Evolutionary conservation across 2,797 vertebrate species (phyloP).

Genomic region (Acipenser oxyrinchus): DNA sequence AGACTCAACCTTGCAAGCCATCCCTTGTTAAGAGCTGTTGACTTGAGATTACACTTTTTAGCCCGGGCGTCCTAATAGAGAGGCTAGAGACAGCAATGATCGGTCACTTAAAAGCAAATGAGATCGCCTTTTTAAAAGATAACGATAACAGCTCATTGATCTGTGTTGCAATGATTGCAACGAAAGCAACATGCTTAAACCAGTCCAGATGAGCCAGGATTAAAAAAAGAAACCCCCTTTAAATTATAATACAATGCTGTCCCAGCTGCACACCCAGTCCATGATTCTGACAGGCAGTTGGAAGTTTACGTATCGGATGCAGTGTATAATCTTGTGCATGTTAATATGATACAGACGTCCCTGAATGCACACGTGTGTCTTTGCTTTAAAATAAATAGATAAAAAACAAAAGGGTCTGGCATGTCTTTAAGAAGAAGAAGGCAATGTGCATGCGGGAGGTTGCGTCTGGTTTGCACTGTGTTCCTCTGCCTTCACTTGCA

Average conservation of each 20-base stretch:
- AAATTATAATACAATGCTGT: no score
- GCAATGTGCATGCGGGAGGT: conserved; percentile 66
- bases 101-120: conserved; percentile 45
- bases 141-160: conserved; percentile 41
- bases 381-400: conserved; percentile 12
- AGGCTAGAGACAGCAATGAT: conserved; percentile 34
- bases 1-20: no score
- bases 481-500: conserved; percentile 31
- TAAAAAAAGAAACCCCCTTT: no score
- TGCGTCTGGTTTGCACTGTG: conserved; percentile 41
- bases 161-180: conserved; percentile 35
- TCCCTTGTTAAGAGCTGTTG: conserved; percentile 12
- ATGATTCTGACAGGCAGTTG: no score
- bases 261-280: no score
- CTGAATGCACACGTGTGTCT: not conserved
- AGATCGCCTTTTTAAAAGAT: conserved; percentile 39
- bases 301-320: no score
- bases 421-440: conserved; percentile 31
- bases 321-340: no score
- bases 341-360: no score
- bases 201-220: not conserved
- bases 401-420: conserved; percentile 19
- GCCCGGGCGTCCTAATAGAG: conserved; percentile 26
- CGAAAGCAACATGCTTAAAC: conserved; percentile 25
- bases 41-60: conserved; percentile 24